Evolutionary conservation across 2,888 invertebrate species (phyloP), one percentile per base, ranked within the genome.

Genomic region (Diaprepes abbreviatus): DNA sequence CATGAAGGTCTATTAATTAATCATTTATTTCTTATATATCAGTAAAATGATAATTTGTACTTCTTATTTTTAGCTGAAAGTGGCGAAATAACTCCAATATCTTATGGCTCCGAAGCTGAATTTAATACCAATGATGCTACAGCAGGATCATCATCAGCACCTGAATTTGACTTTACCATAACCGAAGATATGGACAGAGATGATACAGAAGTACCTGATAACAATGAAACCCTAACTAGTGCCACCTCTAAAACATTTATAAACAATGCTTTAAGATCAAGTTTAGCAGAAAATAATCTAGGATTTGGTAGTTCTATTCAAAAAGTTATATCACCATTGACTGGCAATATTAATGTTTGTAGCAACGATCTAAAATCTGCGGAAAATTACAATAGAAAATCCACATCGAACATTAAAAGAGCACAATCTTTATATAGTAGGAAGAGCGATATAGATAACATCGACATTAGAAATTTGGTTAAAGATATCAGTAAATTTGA

Each of bases 61-160:
- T 21, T 45, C 16, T 54, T 36, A 21, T 58, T 66, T 68, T 52
- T 24, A 75, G 77, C 73, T 21, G 79, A 76, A 50, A 90, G 89
- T 81, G 90, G 90, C 31, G 89, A 90, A 78, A 85, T 89, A 72
- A 92, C 92, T 16, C 92, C 92, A 73, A 90, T 90, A 75, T 91
- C 91, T 69, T 88, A 88, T 24, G 87, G 88, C 74, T 86, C 87
- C 50, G 91, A 91, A 82, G 84, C 87, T 67, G 89, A 89, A 74
- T 88, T 90, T 75, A 90, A 90, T 82, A 90, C 90, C 82, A 89
- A 87, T 79, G 89, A 90, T 80, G 90, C 90, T 64, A 91, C 90
- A 60, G 89, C 90, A 78, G 90, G 90, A 70, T 91, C 90, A 48
- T 72, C 71, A 10, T 90, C 90, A 50, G 69, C 71, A 10, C 87